These are phyloP conservation scores for Acleris sparsana DNA, from an alignment of 2,888 invertebrate genomes.

Conservation along the genomic window DNA sequence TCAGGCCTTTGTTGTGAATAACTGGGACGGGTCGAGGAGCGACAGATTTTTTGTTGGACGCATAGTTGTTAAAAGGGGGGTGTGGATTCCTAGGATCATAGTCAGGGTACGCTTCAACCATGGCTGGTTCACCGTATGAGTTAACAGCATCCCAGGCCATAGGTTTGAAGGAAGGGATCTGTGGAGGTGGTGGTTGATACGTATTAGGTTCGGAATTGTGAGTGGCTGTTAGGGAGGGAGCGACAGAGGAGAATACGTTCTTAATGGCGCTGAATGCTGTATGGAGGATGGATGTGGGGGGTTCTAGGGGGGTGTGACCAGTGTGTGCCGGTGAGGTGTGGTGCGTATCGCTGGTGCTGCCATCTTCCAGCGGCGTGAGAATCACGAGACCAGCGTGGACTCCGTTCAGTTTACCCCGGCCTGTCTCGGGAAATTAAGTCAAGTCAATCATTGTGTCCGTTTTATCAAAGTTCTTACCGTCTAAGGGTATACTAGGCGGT, in stretches of 20 bases:
- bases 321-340: constrained; percentile 48
- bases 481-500: not conserved
- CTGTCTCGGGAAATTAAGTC: constrained; percentile 72
- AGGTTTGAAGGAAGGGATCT: constrained; percentile 62
- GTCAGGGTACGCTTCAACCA: constrained; percentile 61
- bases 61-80: constrained; percentile 60
- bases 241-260: constrained; percentile 58
- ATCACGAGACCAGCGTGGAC: constrained; percentile 76
- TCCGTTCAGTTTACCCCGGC: constrained; percentile 74
- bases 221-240: constrained; percentile 43
- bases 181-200: constrained; percentile 65
- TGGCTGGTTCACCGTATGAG: constrained; percentile 75
- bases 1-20: constrained; percentile 54
- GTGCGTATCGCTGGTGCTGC: constrained; percentile 55
- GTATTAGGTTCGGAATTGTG: constrained; percentile 35
- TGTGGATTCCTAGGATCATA: constrained; percentile 63
- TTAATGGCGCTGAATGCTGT: constrained; percentile 73
- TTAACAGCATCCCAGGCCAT: constrained; percentile 72
- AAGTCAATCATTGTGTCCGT: constrained; percentile 22
- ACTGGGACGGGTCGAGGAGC: constrained; percentile 44
- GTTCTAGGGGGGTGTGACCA: constrained; percentile 67
- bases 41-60: constrained; percentile 59
- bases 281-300: constrained; percentile 68
- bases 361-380: constrained; percentile 71
- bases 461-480: not conserved